A percentile compares a stretch with the other conserved stretches of the same genome.
These are phyloP conservation scores for Eurytoma adleriae DNA, from an alignment of 2,888 invertebrate species.

Conservation along the genomic window DNA sequence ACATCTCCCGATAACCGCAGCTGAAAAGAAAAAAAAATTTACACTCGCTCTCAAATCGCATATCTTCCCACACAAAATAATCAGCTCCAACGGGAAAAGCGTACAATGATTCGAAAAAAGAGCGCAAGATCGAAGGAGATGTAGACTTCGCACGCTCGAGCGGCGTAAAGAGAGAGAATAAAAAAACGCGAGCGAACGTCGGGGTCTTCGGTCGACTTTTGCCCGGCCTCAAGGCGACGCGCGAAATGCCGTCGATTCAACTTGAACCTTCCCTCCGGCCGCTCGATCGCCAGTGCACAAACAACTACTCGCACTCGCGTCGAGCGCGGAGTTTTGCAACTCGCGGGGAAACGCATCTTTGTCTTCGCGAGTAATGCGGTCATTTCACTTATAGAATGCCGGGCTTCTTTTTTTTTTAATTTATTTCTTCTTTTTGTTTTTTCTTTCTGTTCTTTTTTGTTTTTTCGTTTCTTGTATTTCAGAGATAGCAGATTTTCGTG, in stretches of 20 bases:
- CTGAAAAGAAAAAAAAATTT: too few species aligned
- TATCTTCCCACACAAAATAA: too few species aligned
- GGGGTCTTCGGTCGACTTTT: slow-evolving; percentile 33
- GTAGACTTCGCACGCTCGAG: neutral
- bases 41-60: too few species aligned
- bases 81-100: too few species aligned
- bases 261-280: slow-evolving; percentile 23
- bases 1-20: too few species aligned
- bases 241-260: slow-evolving; percentile 3
- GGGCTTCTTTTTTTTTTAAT: neutral
- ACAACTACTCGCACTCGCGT: neutral
- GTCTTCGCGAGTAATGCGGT: too few species aligned
- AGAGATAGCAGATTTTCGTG: too few species aligned
- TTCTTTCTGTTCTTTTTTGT: neutral
- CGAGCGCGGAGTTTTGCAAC: too few species aligned
- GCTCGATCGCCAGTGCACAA: too few species aligned
- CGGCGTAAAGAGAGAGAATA: neutral
- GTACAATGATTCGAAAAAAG: too few species aligned
- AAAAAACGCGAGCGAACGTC: slow-evolving; percentile 16
- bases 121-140: neutral
- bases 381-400: too few species aligned
- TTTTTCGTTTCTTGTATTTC: neutral
- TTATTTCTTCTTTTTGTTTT: neutral
- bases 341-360: too few species aligned
- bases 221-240: slow-evolving; percentile 17